phyloP scores from a whole-genome alignment of 2,113 vertebrate species.

The Daphoenositta chrysoptera region DNA sequence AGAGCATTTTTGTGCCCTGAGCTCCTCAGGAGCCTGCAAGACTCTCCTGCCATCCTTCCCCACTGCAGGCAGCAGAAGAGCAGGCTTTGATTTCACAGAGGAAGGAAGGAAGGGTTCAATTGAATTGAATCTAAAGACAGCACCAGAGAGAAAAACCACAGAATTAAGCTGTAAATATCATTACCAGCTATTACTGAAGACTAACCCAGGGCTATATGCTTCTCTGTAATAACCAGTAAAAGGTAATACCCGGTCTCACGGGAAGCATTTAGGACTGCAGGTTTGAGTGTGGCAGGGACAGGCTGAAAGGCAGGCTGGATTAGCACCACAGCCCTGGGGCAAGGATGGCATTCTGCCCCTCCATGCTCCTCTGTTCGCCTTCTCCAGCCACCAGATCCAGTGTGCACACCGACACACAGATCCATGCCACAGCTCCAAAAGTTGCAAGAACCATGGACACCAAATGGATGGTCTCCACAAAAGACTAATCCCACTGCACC shows the following conservation, averaged over 20 bases:
- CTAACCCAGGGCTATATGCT: neutral
- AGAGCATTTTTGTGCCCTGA: neutral
- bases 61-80: neutral
- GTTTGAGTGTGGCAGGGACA: neutral
- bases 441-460: neutral
- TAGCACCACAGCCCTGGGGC: neutral
- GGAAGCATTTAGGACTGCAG: neutral
- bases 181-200: neutral
- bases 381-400: neutral
- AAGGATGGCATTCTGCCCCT: neutral
- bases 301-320: neutral
- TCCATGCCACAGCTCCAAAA: neutral
- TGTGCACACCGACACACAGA: neutral
- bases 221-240: neutral
- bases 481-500: neutral
- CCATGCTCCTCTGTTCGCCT: fast-evolving
- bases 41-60: neutral
- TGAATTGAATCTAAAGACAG: neutral
- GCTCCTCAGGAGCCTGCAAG: neutral
- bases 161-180: neutral
- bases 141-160: neutral
- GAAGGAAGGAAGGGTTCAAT: neutral
- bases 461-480: neutral
- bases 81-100: neutral
- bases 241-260: neutral